Percentiles rank a stretch among this genome's conserved stretches.
phyloP scores from a whole-genome alignment of 2,113 vertebrate species.

The Meleagris gallopavo region DNA sequence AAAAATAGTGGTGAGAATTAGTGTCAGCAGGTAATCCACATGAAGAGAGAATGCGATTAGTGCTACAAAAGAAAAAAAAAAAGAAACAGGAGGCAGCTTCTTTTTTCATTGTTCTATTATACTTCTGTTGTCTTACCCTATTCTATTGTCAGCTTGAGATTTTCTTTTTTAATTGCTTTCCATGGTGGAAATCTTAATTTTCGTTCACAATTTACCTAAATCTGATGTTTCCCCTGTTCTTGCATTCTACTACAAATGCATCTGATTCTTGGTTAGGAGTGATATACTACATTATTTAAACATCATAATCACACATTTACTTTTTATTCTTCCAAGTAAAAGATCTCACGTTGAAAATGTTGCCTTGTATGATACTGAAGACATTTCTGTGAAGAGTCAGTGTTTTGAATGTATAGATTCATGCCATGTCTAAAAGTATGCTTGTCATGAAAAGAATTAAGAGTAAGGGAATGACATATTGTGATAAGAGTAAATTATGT shows the following conservation, averaged over 20 bases:
- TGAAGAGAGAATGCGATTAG: not conserved
- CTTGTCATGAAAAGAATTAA: not conserved
- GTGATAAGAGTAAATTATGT: not conserved
- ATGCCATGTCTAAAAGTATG: not conserved
- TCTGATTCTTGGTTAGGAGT: not conserved
- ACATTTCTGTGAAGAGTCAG: not conserved
- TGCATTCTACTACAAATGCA: not conserved
- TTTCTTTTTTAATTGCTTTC: not conserved
- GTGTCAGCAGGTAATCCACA: accelerated
- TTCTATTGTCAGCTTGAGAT: not conserved
- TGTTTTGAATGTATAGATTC: not conserved
- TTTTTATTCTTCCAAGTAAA: not conserved
- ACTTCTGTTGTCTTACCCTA: not conserved
- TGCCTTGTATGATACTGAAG: not conserved
- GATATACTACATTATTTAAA: not conserved
- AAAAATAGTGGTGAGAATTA: not conserved
- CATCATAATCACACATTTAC: not conserved
- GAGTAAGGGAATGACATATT: not conserved
- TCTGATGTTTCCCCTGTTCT: not conserved
- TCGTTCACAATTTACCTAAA: not conserved
- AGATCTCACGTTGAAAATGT: not conserved
- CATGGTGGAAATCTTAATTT: not conserved
- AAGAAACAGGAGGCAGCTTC: not conserved
- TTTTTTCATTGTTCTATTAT: not conserved
- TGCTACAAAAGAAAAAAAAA: not conserved